phyloP scores from a whole-genome alignment of 2,113 vertebrate species.

The Chaetops frenatus region DNA sequence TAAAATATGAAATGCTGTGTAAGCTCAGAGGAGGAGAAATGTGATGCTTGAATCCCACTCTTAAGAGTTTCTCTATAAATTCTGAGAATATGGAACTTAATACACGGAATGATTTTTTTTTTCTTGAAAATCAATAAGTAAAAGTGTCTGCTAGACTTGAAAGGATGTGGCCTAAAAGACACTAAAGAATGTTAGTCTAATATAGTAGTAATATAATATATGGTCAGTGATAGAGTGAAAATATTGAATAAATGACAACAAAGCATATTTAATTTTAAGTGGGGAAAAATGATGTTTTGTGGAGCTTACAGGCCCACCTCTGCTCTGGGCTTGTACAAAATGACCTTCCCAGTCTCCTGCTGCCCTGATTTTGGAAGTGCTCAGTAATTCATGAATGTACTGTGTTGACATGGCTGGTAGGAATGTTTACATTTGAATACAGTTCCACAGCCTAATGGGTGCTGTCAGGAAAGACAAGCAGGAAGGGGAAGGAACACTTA shows the following conservation, averaged over 20 bases:
- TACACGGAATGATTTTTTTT: not conserved
- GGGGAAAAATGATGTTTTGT: not conserved
- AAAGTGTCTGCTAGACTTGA: not conserved
- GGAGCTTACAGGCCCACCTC: not conserved
- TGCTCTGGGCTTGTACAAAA: not conserved
- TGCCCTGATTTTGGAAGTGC: not conserved
- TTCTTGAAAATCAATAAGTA: constrained; percentile 9
- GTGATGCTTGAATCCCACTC: not conserved
- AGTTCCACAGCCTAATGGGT: not conserved
- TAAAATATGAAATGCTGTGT: not conserved
- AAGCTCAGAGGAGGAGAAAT: not conserved
- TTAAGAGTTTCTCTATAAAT: not conserved
- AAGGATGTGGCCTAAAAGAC: not conserved
- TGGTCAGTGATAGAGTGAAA: not conserved
- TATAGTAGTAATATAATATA: not conserved
- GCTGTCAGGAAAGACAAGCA: not conserved
- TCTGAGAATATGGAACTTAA: not conserved
- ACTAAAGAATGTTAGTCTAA: not conserved
- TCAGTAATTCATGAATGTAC: not conserved
- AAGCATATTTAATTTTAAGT: not conserved
- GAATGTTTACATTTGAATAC: not conserved
- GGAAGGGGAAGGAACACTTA: not conserved
- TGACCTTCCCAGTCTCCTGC: not conserved
- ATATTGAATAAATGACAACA: not conserved
- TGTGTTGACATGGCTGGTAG: not conserved